Base-by-base conservation (phyloP, 2,888 invertebrate genomes). In the Baccha elongata region DNA sequence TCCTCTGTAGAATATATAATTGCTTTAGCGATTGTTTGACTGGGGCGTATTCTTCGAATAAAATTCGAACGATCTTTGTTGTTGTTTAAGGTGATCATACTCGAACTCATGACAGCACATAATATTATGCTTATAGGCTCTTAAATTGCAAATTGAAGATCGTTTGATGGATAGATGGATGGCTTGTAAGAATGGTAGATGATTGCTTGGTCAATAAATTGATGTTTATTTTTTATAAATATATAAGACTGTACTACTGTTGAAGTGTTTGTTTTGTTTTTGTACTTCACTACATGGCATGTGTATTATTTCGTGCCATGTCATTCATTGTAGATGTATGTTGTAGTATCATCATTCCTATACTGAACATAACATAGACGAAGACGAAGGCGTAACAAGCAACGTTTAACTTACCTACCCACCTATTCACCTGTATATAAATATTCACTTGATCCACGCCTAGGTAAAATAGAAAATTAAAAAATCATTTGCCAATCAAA, bases 401-500 rank as follows among this genome's bases (percentile, higher is more conserved):
- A 21, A 17, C 19, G 13, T 55, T 23, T 55, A n/a, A n/a, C n/a
- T n/a, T n/a, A n/a, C n/a, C n/a, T n/a, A 23, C 35, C 55, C 55
- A 55, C 37, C 37, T 55, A 21, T 37, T n/a, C 35, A 15, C 21
- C n/a, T 13, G 21, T 19, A n/a, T 21, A 17, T 13, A 44, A 19
- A 17, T 29, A 44, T n/a, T 42, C 29, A 29, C 6, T 26, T 60
- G 60, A 60, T 72, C 76, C 71, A 81, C 81, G 81, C 81, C 71
- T 72, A 53, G 67, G 71, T 19, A 29, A 23, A 32, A 72, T 67
- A 71, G 76, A 76, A 81, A 75, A 65, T 71, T 67, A 60, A 75
- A 72, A n/a, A 81, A 71, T 81, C 81, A 71, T 76, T 71, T 81
- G 76, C 75, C 81, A 81, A 65, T 67, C 81, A 81, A 44, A 67